Evolutionary conservation across 2,113 vertebrate genomes (phyloP).

Genomic region (Ciconia maguari): DNA sequence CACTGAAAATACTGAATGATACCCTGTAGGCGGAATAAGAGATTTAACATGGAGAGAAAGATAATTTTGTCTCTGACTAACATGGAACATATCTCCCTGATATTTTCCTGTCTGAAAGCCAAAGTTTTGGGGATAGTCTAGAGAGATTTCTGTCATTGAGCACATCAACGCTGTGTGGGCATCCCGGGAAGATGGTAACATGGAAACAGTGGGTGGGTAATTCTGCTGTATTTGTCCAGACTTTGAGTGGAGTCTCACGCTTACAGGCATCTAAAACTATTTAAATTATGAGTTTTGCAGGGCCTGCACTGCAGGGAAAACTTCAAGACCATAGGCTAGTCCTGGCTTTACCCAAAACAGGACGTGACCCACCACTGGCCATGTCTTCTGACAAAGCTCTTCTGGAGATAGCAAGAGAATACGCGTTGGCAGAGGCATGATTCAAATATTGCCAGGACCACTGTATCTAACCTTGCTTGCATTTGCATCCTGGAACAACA

Average conservation of each 20-base stretch:
- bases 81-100: not conserved
- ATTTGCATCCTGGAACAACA: not conserved
- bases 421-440: not conserved
- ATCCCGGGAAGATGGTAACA: not conserved
- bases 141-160: not conserved
- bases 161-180: not conserved
- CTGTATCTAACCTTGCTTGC: not conserved
- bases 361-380: rapidly evolving
- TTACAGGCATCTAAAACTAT: not conserved
- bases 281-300: not conserved
- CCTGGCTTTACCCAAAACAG: not conserved
- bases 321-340: not conserved
- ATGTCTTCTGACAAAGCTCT: not conserved
- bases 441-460: not conserved
- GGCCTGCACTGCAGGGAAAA: not conserved
- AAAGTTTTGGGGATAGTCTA: not conserved
- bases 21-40: not conserved
- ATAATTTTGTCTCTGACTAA: not conserved
- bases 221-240: not conserved
- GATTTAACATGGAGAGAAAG: not conserved
- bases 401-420: not conserved
- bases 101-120: not conserved
- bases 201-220: not conserved
- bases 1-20: constrained; percentile 4
- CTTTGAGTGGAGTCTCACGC: not conserved